These are phyloP conservation scores for Tetragnatha versicolor DNA, from an alignment of 1,140 invertebrate genomes.

Conservation along the genomic window DNA sequence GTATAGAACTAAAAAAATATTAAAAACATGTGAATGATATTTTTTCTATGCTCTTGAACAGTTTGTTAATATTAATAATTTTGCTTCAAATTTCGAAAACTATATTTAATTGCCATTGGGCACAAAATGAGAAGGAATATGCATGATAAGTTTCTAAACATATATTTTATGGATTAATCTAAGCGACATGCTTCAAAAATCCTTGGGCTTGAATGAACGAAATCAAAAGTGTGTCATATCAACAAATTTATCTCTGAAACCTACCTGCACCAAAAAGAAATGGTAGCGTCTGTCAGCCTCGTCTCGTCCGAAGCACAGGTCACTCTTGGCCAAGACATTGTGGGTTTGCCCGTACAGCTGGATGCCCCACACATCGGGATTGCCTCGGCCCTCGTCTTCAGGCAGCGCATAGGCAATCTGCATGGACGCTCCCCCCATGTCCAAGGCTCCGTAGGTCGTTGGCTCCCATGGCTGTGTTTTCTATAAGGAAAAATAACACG, in stretches of 20 bases:
- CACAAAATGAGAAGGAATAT: too few relatives aligned
- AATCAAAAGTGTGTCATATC: neutral
- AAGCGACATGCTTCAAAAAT: neutral
- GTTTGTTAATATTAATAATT: too few relatives aligned
- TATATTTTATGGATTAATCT: too few relatives aligned
- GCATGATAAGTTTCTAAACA: too few relatives aligned
- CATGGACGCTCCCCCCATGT: slow-evolving; percentile 69
- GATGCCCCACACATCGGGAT: slow-evolving; percentile 56
- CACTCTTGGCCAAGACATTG: slow-evolving; percentile 66
- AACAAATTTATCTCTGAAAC: too few relatives aligned
- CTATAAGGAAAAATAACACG: too few relatives aligned
- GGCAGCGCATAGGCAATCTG: slow-evolving; percentile 67
- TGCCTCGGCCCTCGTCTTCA: neutral
- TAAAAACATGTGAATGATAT: too few relatives aligned
- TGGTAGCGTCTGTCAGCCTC: slow-evolving; percentile 62
- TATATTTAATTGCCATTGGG: too few relatives aligned
- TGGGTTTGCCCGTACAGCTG: slow-evolving; percentile 65
- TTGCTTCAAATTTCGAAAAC: too few relatives aligned
- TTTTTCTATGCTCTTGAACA: too few relatives aligned
- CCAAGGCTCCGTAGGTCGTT: slow-evolving; percentile 64
- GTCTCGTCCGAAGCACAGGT: slow-evolving; percentile 68
- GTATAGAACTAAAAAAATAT: too few relatives aligned
- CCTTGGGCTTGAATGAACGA: neutral
- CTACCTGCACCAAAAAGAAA: slow-evolving; percentile 59
- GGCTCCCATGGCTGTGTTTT: slow-evolving; percentile 18